Evolutionary conservation across 2,888 invertebrate species (phyloP), one percentile per base, ranked within the genome.

Genomic region (Oasisia sp.): DNA sequence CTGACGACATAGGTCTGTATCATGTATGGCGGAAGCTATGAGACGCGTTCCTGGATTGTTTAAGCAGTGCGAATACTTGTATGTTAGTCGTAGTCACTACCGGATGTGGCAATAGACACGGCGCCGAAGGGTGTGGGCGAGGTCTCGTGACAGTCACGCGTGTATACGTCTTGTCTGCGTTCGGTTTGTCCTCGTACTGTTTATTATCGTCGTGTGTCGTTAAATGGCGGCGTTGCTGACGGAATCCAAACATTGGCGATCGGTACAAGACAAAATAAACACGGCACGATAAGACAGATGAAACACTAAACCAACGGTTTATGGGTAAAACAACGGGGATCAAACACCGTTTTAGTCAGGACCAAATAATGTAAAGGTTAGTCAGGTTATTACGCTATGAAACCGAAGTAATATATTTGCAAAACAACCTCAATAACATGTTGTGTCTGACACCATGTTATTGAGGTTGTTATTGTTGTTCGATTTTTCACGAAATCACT

Each of bases 141-240:
- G 27, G 4, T 5, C 74, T 74, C 27, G 27, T 74, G 7, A 74
- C 27, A 74, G 74, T 74, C 27, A 27, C 7, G 74, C 74, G 74
- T 74, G 74, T 74, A 74, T 27, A 74, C 74, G 74, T n/a, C 74
- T 74, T 27, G 74, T 74, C 74, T 74, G 74, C 27, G 74, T 27
- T 27, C 19, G 74, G 74, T 74, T 74, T 74, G 27, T 74, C 74
- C 5, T 19, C 27, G 74, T 27, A 27, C 27, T 74, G n/a, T 74
- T 74, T 74, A 74, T 74, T 74, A 74, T 27, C 74, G 74, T 74
- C 74, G 74, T 74, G 27, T 74, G 74, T 74, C 74, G 74, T 74
- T 74, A 74, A 74, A 74, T 27, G 74, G 7, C n/a, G 7, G 27
- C 27, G 74, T 19, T n/a, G 74, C 74, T 74, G 74, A 74, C 74